Percentiles rank a stretch among this genome's conserved stretches.
These are phyloP conservation scores for Himalopsyche anomala DNA, from an alignment of 2,888 invertebrate species.

Conservation along the genomic window DNA sequence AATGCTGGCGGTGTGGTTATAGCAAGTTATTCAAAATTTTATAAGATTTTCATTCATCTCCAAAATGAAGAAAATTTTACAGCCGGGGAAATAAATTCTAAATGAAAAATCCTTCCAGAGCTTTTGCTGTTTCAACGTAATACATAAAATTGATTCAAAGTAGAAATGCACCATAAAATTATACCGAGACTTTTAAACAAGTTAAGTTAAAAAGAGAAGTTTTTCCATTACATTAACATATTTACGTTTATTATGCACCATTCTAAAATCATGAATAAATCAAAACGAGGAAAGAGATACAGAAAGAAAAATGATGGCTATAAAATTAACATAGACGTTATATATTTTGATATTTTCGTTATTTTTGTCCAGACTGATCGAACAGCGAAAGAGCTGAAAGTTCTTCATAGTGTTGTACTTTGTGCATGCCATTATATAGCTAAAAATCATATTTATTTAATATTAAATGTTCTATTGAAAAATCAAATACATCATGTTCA, in stretches of 20 bases:
- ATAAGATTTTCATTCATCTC: constrained; percentile 21
- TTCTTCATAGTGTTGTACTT: not conserved
- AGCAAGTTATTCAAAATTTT: constrained; percentile 10
- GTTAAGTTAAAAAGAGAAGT: constrained; percentile 49
- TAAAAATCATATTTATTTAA: no score
- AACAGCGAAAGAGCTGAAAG: not conserved
- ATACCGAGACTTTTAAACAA: constrained; percentile 41
- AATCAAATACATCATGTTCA: no score
- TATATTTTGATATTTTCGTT: constrained; percentile 28
- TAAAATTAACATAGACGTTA: constrained; percentile 56
- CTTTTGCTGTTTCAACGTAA: constrained; percentile 32
- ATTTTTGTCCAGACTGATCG: constrained; percentile 31
- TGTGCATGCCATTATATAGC: no score
- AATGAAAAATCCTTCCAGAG: constrained; percentile 15
- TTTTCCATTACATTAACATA: constrained; percentile 59
- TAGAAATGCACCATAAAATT: constrained; percentile 42
- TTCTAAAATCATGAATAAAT: constrained; percentile 58
- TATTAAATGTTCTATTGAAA: no score
- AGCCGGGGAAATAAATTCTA: constrained; percentile 35
- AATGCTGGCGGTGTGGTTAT: not conserved
- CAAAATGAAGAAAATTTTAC: constrained; percentile 36
- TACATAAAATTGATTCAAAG: constrained; percentile 44
- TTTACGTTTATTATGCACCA: constrained; percentile 61
- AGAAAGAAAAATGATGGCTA: constrained; percentile 57
- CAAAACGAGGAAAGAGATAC: constrained; percentile 56